Conservation (phyloP, 2,888 invertebrate species). For the Dryomyza anilis region DNA sequence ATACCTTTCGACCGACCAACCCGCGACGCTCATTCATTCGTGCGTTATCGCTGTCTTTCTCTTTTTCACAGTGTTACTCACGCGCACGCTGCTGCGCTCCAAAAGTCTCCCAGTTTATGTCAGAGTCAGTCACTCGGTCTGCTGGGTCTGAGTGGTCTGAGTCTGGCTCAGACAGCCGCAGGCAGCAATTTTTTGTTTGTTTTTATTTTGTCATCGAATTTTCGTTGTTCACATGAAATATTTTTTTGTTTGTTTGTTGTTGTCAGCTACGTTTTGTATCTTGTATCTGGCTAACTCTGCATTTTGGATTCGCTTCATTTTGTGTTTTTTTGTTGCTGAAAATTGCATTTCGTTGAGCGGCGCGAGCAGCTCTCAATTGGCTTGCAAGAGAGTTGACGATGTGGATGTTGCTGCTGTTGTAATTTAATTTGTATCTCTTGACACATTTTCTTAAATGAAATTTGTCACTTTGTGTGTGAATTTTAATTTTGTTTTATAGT, state of each 20-base stretch:
- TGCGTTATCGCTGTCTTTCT: background rate
- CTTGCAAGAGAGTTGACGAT: no score
- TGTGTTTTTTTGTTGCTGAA: background rate
- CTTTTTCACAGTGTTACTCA: background rate
- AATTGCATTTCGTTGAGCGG: slow-evolving; percentile 3
- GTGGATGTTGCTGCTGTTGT: no score
- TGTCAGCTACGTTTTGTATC: background rate
- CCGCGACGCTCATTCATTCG: background rate
- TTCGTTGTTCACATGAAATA: background rate
- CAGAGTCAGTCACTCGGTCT: no score
- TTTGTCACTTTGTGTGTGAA: background rate
- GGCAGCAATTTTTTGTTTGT: background rate
- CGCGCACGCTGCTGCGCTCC: background rate
- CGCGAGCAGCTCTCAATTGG: no score
- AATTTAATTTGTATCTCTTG: slow-evolving; percentile 8
- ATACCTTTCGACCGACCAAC: background rate
- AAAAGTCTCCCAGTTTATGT: background rate
- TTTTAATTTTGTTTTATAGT: background rate
- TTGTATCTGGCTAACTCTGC: background rate
- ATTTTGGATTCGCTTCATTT: background rate
- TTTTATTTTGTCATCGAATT: background rate
- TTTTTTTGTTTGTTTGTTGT: background rate
- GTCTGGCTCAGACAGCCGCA: background rate
- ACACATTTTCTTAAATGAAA: slow-evolving; percentile 22
- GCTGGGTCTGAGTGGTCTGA: no score